phyloP scores from a whole-genome alignment of 1,140 invertebrate genomes.

The Leptinotarsa defecta region DNA sequence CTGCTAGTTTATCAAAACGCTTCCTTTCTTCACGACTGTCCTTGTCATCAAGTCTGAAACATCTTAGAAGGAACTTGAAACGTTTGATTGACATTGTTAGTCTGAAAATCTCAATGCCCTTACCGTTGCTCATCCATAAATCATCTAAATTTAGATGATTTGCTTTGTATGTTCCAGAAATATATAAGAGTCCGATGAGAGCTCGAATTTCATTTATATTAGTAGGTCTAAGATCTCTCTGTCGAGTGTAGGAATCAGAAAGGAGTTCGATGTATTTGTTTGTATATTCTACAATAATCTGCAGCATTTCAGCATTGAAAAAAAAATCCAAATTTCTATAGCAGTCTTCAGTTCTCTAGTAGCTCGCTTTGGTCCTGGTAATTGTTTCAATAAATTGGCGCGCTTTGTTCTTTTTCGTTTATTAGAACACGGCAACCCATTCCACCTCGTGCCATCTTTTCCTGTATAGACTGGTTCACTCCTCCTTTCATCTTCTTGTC shows the following conservation, averaged over 20 bases:
- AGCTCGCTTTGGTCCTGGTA: no score
- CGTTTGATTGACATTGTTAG: slow-evolving; percentile 44
- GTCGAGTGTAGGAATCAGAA: no score
- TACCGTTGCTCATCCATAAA: slow-evolving; percentile 44
- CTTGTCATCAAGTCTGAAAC: slow-evolving; percentile 58
- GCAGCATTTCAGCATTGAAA: no score
- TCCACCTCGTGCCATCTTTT: neutral
- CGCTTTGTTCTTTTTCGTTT: neutral
- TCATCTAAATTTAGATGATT: slow-evolving; percentile 23
- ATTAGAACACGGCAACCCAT: neutral
- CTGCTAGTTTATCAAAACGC: slow-evolving; percentile 27
- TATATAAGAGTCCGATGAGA: slow-evolving; percentile 26
- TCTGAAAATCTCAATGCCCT: slow-evolving; percentile 54
- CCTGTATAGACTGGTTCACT: neutral
- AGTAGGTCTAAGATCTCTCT: no score
- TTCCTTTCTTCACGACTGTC: slow-evolving; percentile 48
- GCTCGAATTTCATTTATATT: slow-evolving; percentile 19
- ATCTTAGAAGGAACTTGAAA: slow-evolving; percentile 59
- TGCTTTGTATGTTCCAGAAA: slow-evolving; percentile 7
- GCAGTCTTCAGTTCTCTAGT: no score
- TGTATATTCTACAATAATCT: no score
- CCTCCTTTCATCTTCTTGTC: neutral
- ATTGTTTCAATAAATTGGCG: neutral
- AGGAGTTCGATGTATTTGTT: no score
- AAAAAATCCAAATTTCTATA: no score